phyloP scores from a whole-genome alignment of 2,888 invertebrate species.

The Lamellibrachia satsuma region DNA sequence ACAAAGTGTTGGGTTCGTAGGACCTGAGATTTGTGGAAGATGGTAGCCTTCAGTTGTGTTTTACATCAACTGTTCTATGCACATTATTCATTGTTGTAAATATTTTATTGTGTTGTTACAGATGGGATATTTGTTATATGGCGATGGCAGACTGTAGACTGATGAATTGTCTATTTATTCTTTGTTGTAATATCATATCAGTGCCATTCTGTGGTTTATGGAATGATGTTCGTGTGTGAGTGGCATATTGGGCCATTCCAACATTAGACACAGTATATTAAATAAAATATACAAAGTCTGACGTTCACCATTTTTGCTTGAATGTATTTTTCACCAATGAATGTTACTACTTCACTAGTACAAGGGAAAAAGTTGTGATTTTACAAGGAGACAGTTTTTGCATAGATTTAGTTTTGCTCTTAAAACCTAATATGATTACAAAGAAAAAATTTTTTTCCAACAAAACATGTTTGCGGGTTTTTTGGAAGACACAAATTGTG shows the following conservation, averaged over 20 bases:
- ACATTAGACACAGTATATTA: background rate
- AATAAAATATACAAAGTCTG: background rate
- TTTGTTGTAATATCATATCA: background rate
- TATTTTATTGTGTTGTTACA: background rate
- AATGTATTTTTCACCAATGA: background rate
- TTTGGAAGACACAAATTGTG: no score
- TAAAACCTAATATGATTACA: no score
- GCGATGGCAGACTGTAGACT: background rate
- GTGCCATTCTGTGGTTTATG: background rate
- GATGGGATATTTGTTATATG: background rate
- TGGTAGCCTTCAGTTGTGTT: background rate
- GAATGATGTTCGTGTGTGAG: background rate
- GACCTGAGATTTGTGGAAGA: background rate
- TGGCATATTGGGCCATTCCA: constrained; percentile 3
- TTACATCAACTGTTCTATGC: background rate
- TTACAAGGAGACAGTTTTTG: no score
- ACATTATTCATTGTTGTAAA: background rate
- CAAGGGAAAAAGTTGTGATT: background rate
- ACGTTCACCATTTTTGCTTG: background rate
- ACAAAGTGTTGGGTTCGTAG: background rate
- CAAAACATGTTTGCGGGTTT: no score
- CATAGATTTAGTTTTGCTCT: no score
- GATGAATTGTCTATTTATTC: background rate
- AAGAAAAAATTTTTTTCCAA: no score
- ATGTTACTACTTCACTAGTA: background rate